Conservation (phyloP, 2,113 vertebrate genomes). For the Grantiella picta region DNA sequence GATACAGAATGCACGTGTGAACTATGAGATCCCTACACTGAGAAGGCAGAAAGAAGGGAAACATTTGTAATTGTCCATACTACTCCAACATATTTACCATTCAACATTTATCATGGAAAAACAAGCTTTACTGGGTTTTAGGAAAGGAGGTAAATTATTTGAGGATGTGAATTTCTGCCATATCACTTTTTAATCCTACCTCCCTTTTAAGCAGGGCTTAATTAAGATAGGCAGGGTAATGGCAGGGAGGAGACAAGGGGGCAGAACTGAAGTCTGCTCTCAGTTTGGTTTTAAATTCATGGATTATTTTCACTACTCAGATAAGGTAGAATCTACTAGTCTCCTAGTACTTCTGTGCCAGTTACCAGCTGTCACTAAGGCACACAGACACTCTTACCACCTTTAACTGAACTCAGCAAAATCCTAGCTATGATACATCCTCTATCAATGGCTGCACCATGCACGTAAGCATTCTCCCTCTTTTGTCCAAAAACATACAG, state of each 20-base stretch:
- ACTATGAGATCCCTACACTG: neutral
- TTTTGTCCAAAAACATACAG: neutral
- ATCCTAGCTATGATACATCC: neutral
- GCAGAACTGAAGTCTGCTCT: neutral
- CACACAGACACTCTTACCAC: neutral
- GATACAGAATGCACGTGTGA: neutral
- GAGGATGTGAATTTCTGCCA: neutral
- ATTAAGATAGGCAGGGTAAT: neutral
- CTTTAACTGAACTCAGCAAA: neutral
- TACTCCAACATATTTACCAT: neutral
- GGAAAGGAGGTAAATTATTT: neutral
- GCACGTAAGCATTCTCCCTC: neutral
- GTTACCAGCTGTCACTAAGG: neutral
- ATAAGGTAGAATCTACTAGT: neutral
- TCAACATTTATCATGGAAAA: neutral
- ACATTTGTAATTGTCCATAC: neutral
- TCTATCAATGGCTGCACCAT: neutral
- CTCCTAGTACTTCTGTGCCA: neutral
- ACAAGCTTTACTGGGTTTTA: neutral
- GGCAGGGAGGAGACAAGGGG: neutral
- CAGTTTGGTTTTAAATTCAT: neutral
- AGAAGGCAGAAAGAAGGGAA: neutral
- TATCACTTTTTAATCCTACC: neutral
- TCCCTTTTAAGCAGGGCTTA: neutral
- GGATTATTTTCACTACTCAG: neutral